Conservation (phyloP, 1,140 invertebrate genomes). For the Orchesella cincta region DNA sequence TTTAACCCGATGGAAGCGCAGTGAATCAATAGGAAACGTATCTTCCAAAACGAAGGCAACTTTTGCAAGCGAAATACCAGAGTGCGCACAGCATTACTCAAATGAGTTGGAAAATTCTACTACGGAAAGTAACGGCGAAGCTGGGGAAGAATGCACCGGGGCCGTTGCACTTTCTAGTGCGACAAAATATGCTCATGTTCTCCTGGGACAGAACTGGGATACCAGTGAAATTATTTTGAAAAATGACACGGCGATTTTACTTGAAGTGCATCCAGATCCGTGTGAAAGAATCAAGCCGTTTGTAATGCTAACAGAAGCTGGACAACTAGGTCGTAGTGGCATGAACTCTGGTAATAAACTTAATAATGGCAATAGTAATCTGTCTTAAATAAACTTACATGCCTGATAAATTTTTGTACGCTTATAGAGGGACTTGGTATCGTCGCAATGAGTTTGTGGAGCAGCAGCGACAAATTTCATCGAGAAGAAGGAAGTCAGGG, state of each 20-base stretch:
- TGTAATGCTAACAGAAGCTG: slow-evolving; percentile 38
- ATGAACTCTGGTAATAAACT: slow-evolving; percentile 33
- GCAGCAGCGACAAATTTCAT: slow-evolving; percentile 16
- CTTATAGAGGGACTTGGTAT: slow-evolving; percentile 34
- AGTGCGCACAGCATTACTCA: neutral
- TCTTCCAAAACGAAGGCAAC: too few relatives aligned
- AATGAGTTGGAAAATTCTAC: neutral
- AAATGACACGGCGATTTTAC: slow-evolving; percentile 39
- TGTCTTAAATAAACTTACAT: neutral
- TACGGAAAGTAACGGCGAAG: neutral
- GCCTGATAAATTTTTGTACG: neutral
- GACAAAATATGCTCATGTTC: slow-evolving; percentile 26
- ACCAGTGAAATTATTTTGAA: slow-evolving; percentile 33
- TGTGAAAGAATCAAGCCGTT: slow-evolving; percentile 40
- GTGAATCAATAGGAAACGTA: neutral
- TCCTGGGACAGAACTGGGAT: slow-evolving; percentile 46
- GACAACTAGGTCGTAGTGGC: slow-evolving; percentile 36
- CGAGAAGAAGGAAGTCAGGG: neutral
- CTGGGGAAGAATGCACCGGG: slow-evolving; percentile 39
- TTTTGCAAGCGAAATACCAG: neutral
- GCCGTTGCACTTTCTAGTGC: slow-evolving; percentile 32
- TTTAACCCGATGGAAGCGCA: neutral
- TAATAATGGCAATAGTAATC: neutral
- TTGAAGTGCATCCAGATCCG: slow-evolving; percentile 41
- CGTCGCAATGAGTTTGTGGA: slow-evolving; percentile 39